Evolutionary conservation across 2,113 vertebrate genomes (phyloP).

Genomic region (Aramus guarauna): DNA sequence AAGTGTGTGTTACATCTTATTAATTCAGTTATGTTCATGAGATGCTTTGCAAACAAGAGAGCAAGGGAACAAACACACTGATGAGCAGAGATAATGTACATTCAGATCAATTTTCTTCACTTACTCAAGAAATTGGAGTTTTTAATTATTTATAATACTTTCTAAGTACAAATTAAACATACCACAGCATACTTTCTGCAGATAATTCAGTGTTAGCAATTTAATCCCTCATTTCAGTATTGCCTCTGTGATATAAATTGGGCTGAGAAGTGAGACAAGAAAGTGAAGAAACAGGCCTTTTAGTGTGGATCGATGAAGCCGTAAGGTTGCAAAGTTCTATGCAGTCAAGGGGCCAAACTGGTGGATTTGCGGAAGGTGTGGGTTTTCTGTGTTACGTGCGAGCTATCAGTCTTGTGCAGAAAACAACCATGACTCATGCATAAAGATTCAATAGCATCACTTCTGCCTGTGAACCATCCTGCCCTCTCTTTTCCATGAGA

Average conservation of each 20-base stretch:
- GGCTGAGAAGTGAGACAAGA: neutral
- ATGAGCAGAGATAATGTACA: neutral
- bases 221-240: neutral
- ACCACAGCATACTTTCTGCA: neutral
- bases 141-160: constrained; percentile 10
- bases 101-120: neutral
- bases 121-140: neutral
- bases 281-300: neutral
- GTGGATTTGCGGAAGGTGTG: neutral
- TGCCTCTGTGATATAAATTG: neutral
- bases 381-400: neutral
- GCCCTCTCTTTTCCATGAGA: neutral
- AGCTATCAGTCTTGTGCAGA: neutral
- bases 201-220: neutral
- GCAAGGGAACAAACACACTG: neutral
- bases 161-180: neutral
- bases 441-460: neutral
- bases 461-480: neutral
- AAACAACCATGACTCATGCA: neutral
- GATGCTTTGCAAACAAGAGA: neutral
- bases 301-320: neutral
- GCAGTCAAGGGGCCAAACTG: neutral
- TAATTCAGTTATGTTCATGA: neutral
- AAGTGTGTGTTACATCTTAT: neutral
- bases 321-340: neutral